Conservation (phyloP, 2,888 invertebrate genomes). For the Sphaerophoria taeniata region DNA sequence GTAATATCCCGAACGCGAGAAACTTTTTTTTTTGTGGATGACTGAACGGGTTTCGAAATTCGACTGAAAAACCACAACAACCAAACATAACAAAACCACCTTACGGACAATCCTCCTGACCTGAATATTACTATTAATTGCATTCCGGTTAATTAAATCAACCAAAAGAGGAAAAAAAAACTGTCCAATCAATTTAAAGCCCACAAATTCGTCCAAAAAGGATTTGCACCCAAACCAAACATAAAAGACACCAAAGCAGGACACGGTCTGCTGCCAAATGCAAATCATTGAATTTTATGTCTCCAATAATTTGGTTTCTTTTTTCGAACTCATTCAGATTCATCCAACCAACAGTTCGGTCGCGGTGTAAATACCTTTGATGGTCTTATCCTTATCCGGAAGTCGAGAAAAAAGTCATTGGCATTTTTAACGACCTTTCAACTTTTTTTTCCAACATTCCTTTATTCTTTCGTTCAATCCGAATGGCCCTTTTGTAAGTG, state of each 20-base stretch:
- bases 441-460: constrained; percentile 21
- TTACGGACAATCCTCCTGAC: constrained; percentile 33
- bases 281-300: constrained; percentile 59
- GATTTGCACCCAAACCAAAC: constrained; percentile 29
- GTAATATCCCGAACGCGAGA: constrained; percentile 22
- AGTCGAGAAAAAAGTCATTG: constrained; percentile 56
- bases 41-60: too few relatives aligned
- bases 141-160: constrained; percentile 68
- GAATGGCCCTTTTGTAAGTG: constrained; percentile 69
- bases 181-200: constrained; percentile 65
- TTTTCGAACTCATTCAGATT: constrained; percentile 49
- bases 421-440: constrained; percentile 72
- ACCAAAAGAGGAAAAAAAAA: constrained; percentile 3
- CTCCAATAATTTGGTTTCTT: not conserved
- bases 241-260: constrained; percentile 32
- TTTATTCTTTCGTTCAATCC: constrained; percentile 19
- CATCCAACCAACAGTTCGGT: constrained; percentile 45
- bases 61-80: too few relatives aligned
- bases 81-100: not conserved
- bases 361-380: constrained; percentile 71
- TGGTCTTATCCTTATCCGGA: constrained; percentile 62
- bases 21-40: too few relatives aligned
- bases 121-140: constrained; percentile 66
- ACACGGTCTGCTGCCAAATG: constrained; percentile 59
- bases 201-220: constrained; percentile 62